phyloP scores from a whole-genome alignment of 2,797 vertebrate genomes.

The Sebastes aleutianus region DNA sequence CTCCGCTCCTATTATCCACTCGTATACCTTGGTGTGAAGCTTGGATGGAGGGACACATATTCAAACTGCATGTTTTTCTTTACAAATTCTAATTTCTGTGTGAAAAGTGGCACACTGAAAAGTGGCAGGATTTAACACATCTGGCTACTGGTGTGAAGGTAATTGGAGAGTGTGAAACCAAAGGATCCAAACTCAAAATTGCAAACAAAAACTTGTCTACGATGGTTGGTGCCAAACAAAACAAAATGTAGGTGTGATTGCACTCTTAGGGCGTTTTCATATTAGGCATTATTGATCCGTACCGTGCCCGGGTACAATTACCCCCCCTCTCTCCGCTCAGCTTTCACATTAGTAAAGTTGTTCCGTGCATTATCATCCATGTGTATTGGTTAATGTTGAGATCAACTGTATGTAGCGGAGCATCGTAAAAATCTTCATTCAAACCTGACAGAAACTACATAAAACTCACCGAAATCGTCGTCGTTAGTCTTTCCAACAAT shows the following conservation, averaged over 20 bases:
- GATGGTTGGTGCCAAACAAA: not conserved
- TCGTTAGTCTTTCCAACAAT: too few species aligned
- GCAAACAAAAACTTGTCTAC: not conserved
- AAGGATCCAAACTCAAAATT: not conserved
- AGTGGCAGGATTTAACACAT: slow-evolving; percentile 13
- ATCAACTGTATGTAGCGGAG: too few species aligned
- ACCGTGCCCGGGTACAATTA: too few species aligned
- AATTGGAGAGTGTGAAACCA: not conserved
- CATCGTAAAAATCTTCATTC: too few species aligned
- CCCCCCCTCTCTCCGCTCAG: too few species aligned
- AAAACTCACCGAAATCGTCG: too few species aligned
- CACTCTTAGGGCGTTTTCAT: too few species aligned
- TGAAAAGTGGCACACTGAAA: not conserved
- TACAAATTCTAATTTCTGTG: not conserved
- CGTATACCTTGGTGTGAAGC: not conserved
- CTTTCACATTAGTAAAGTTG: too few species aligned
- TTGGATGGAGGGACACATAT: not conserved
- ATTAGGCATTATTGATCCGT: too few species aligned
- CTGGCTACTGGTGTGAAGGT: slow-evolving; percentile 5
- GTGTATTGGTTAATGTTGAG: too few species aligned
- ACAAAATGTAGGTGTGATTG: not conserved
- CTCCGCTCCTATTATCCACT: not conserved
- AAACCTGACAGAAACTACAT: too few species aligned
- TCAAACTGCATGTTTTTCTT: not conserved
- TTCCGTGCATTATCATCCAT: too few species aligned